These are phyloP conservation scores for Melinaea menophilus DNA, from an alignment of 2,888 invertebrate species.

Conservation along the genomic window DNA sequence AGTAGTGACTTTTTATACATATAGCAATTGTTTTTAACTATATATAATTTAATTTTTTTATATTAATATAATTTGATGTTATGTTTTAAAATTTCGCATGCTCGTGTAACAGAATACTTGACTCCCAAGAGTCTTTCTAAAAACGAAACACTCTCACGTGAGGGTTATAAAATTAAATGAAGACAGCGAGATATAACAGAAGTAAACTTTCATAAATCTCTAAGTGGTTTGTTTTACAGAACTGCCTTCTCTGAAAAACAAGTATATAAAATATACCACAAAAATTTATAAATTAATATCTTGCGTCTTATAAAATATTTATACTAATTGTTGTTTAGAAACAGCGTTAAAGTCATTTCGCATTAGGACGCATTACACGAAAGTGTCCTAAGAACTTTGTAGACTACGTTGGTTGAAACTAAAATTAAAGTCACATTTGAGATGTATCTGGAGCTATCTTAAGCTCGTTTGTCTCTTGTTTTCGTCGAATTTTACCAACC, in stretches of 20 bases:
- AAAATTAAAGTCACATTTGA: slow-evolving; percentile 37
- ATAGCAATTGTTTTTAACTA: too few relatives aligned
- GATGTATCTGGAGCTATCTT: slow-evolving; percentile 27
- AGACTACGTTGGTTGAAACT: slow-evolving; percentile 28
- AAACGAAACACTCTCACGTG: slow-evolving; percentile 19
- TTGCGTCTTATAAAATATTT: too few relatives aligned
- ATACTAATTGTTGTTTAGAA: not conserved
- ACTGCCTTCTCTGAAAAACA: not conserved
- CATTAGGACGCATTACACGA: not conserved
- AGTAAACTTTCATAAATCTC: slow-evolving; percentile 12
- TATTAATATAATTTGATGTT: too few relatives aligned
- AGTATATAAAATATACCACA: not conserved
- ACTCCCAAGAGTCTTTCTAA: slow-evolving; percentile 14
- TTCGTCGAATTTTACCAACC: slow-evolving; percentile 7
- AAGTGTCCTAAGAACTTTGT: slow-evolving; percentile 13
- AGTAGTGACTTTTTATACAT: too few relatives aligned
- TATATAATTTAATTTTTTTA: too few relatives aligned
- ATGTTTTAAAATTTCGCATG: not conserved
- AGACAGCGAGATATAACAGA: slow-evolving; percentile 17
- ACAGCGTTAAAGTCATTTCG: slow-evolving; percentile 1
- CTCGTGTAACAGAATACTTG: slow-evolving; percentile 13
- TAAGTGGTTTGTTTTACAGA: slow-evolving; percentile 9
- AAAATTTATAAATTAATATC: not conserved
- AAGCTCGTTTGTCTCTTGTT: slow-evolving; percentile 23
- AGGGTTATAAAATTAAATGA: slow-evolving; percentile 25